Evolutionary conservation across 2,113 vertebrate species (phyloP), one percentile per base, ranked within the genome.

Genomic region (Actenoides lindsayi): DNA sequence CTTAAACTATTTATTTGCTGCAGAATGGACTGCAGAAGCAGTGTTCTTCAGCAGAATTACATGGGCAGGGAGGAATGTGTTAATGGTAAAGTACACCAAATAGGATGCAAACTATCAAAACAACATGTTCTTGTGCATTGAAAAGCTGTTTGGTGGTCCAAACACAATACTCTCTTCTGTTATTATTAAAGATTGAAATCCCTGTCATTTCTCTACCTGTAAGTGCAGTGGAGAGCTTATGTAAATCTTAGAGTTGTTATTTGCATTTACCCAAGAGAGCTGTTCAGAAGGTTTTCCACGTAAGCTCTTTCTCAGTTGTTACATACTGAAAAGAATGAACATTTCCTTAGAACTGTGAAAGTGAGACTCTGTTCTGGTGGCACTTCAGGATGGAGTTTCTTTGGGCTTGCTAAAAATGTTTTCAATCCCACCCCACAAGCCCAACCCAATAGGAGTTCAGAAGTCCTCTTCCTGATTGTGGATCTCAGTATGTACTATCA

Each of bases 221-320:
- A 83, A 81, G n/a, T 80, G 70, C 39, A 70, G 25, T n/a, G 23
- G 25, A 83, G 28, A n/a, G 42, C 46, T 89, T 74, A 81, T 23
- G 27, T 93, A 91, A 89, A 94, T 69, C 53, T 35, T 89, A 68
- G 67, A 88, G 59, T 39, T 87, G 16, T 69, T 95, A 89, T 16
- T 33, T 84, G 77, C 28, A 76, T 73, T 53, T 73, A 70, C 57
- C 42, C 57, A 73, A 63, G 56, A 42, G 31, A 81, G 28, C 44
- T 83, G 46, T 50, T 77, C 50, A 39, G 67, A 69, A 83, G 19
- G 35, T 69, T 89, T 68, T 41, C 54, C 41, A 74, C 59, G 59
- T 80, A 87, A 93, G 30, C 8, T 41, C 35, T 56, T 89, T 88
- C 68, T 56, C 28, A 64, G 14, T 35, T 75, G 28, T 79, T 80